Evolutionary conservation across 2,797 vertebrate genomes (phyloP).

Genomic region (Rhinogobio ventralis): DNA sequence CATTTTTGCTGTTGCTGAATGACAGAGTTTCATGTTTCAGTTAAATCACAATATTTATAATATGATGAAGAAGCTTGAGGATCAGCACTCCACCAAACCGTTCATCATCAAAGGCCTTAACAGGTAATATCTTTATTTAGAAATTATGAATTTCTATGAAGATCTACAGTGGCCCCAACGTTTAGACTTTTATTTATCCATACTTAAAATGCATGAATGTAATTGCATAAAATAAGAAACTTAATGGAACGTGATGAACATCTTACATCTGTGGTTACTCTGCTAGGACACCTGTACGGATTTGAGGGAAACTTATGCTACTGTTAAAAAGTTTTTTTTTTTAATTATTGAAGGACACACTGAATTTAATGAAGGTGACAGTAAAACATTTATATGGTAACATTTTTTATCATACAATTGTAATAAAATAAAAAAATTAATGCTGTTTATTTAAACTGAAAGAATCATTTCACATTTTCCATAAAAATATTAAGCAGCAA

Average conservation of each 20-base stretch:
- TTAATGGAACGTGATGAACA: background rate
- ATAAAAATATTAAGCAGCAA: background rate
- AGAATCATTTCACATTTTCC: background rate
- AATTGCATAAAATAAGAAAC: background rate
- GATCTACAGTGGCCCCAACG: background rate
- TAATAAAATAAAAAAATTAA: no score
- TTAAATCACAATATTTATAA: slow-evolving; percentile 92
- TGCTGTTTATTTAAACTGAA: background rate
- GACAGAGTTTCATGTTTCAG: slow-evolving; percentile 70
- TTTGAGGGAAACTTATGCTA: background rate
- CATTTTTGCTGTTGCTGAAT: slow-evolving; percentile 23
- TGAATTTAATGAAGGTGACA: background rate
- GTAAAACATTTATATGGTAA: background rate
- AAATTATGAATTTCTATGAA: background rate
- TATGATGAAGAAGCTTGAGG: slow-evolving; percentile 93
- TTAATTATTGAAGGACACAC: background rate
- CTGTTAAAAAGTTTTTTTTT: background rate
- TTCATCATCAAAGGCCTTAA: slow-evolving; percentile 91
- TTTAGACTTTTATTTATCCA: background rate
- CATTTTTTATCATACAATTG: no score
- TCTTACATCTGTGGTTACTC: background rate
- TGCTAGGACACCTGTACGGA: background rate
- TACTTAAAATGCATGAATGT: background rate
- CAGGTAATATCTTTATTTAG: slow-evolving; percentile 74
- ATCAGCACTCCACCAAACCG: slow-evolving; percentile 90